phyloP scores from a whole-genome alignment of 2,888 invertebrate species.

The Yponomeuta malinellus region DNA sequence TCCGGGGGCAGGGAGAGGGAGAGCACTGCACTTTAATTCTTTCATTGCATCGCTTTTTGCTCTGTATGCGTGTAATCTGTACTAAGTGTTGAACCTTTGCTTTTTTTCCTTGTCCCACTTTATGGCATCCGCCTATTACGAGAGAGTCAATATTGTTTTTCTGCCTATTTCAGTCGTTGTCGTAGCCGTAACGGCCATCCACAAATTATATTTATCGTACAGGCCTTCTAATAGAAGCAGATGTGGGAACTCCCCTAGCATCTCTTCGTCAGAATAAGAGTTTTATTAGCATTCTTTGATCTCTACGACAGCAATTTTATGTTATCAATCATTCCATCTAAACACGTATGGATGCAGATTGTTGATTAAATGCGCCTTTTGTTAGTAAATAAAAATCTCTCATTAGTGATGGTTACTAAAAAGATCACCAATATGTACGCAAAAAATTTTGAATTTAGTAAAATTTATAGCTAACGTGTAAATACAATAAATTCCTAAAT shows the following conservation, averaged over 20 bases:
- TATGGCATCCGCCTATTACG: not conserved
- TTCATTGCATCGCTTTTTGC: too few species aligned
- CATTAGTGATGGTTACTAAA: slow-evolving; percentile 31
- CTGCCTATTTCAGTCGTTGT: not conserved
- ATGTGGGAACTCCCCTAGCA: slow-evolving; percentile 43
- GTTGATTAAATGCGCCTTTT: not conserved
- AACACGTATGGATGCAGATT: not conserved
- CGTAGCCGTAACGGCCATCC: not conserved
- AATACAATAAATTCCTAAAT: not conserved
- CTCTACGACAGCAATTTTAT: slow-evolving; percentile 52
- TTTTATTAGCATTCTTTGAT: slow-evolving; percentile 62
- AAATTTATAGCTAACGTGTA: not conserved
- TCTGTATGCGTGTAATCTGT: too few species aligned
- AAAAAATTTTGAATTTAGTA: too few species aligned
- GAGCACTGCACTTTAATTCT: too few species aligned
- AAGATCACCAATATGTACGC: slow-evolving; percentile 25
- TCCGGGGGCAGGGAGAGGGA: too few species aligned
- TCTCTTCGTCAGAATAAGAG: slow-evolving; percentile 49
- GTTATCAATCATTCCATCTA: slow-evolving; percentile 32
- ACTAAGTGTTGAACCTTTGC: too few species aligned
- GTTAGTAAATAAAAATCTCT: not conserved
- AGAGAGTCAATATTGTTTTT: not conserved
- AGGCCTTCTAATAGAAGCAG: slow-evolving; percentile 50
- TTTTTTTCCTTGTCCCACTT: not conserved
- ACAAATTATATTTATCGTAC: slow-evolving; percentile 1